These are phyloP conservation scores for Bujurquina vittata DNA, from an alignment of 2,113 vertebrate species.

Conservation along the genomic window DNA sequence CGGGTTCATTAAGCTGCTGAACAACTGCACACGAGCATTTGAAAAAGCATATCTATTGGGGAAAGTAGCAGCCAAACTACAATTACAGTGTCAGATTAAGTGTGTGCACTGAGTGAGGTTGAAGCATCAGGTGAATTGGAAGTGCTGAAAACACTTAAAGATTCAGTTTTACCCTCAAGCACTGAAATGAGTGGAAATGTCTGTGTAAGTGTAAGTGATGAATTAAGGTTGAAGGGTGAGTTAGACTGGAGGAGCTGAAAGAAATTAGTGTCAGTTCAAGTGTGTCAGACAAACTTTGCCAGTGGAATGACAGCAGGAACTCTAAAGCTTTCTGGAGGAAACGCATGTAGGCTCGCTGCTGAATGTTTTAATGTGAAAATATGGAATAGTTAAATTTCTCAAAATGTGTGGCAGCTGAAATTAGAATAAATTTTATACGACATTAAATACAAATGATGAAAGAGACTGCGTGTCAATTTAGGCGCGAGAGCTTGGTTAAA, in stretches of 20 bases:
- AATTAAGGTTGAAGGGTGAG: constrained; percentile 15
- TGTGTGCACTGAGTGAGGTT: neutral
- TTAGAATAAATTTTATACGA: neutral
- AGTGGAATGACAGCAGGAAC: neutral
- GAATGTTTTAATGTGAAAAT: neutral
- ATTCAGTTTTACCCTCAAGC: neutral
- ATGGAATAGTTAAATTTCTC: neutral
- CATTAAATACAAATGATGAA: neutral
- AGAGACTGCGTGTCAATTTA: neutral
- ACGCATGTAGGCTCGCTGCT: neutral
- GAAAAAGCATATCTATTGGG: neutral
- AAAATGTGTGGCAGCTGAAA: constrained; percentile 1
- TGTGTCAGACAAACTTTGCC: constrained; percentile 9
- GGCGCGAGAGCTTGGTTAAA: neutral
- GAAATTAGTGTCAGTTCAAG: constrained; percentile 16
- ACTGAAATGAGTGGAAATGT: constrained; percentile 3
- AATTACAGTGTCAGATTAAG: neutral
- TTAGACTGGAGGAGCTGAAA: neutral
- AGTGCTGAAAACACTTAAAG: constrained; percentile 1
- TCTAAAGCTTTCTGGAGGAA: neutral
- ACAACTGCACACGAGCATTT: neutral
- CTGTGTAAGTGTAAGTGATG: constrained; percentile 10
- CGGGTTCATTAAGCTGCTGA: neutral
- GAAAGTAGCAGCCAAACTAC: neutral
- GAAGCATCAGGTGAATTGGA: neutral